Percentiles rank a stretch among this genome's conserved stretches.
phyloP scores from a whole-genome alignment of 2,113 vertebrate genomes.

The Apodemus speciosus region DNA sequence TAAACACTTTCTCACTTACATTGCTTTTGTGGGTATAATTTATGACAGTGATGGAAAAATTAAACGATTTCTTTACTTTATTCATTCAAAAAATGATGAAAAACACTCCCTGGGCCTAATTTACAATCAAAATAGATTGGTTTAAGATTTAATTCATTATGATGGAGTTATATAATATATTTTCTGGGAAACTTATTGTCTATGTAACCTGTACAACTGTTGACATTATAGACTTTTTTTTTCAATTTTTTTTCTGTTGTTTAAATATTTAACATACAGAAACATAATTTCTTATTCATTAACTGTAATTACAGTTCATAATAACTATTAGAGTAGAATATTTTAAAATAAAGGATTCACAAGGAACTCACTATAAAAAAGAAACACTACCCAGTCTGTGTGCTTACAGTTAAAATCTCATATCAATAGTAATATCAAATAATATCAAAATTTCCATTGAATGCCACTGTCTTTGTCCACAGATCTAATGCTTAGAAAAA shows the following conservation, averaged over 20 bases:
- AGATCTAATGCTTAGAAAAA: conserved; percentile 21
- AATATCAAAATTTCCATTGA: not conserved
- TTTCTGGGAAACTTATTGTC: not conserved
- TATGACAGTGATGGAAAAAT: not conserved
- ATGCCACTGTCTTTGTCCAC: not conserved
- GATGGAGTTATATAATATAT: not conserved
- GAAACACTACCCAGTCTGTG: not conserved
- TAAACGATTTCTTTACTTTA: not conserved
- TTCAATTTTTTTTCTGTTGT: not conserved
- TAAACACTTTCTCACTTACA: not conserved
- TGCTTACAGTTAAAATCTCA: not conserved
- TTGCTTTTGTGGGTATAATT: not conserved
- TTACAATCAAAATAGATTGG: not conserved
- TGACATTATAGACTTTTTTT: not conserved
- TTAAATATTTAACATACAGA: not conserved
- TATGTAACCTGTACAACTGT: not conserved
- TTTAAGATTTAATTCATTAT: not conserved
- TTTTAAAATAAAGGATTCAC: not conserved
- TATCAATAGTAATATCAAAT: not conserved
- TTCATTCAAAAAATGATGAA: not conserved
- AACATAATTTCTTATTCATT: not conserved
- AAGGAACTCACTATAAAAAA: not conserved
- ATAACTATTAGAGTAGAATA: not conserved
- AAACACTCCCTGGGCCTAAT: not conserved
- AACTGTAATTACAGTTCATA: not conserved